phyloP scores from a whole-genome alignment of 2,113 vertebrate genomes.

The Pteropus alecto region DNA sequence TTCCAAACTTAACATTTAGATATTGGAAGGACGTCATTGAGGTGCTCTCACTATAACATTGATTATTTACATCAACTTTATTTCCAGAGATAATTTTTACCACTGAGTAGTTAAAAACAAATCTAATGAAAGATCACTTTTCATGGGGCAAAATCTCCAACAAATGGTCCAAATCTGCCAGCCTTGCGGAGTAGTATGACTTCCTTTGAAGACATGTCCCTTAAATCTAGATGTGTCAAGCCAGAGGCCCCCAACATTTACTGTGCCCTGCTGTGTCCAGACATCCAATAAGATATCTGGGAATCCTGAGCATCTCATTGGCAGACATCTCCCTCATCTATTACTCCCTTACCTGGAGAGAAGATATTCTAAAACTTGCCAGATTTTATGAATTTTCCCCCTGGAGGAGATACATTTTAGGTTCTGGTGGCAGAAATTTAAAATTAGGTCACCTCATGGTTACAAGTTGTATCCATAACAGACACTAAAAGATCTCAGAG shows the following conservation, averaged over 20 bases:
- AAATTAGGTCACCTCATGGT: constrained; percentile 57
- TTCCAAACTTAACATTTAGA: neutral
- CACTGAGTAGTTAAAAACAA: neutral
- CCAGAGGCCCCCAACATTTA: neutral
- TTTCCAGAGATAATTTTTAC: neutral
- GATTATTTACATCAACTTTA: neutral
- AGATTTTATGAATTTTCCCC: neutral
- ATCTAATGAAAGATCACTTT: neutral
- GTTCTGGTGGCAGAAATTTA: constrained; percentile 29
- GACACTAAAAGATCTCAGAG: constrained; percentile 15
- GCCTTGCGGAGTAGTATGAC: neutral
- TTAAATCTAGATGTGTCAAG: neutral
- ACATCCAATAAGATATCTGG: neutral
- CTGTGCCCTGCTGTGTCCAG: neutral
- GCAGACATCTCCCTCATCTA: neutral
- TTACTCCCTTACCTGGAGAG: neutral
- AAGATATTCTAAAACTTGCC: neutral
- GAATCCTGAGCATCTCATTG: neutral
- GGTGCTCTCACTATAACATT: neutral
- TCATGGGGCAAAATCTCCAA: neutral
- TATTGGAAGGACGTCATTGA: neutral
- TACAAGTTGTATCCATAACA: constrained; percentile 33
- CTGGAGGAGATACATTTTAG: neutral
- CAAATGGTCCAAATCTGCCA: neutral
- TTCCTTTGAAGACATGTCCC: neutral